phyloP scores from a whole-genome alignment of 2,113 vertebrate species.

The Campylomormyrus tamandua region DNA sequence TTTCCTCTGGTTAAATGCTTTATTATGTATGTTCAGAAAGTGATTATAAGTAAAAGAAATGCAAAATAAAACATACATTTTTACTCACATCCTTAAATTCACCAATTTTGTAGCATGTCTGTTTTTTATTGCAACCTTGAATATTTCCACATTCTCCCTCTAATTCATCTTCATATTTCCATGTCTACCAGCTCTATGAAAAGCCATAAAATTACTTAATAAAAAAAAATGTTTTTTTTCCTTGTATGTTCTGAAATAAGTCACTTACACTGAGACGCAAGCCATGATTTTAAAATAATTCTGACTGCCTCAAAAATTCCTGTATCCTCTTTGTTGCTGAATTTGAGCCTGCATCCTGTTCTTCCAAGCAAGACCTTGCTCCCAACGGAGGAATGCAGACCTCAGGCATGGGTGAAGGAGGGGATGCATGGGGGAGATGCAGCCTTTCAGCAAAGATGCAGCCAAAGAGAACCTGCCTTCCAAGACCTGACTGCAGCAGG shows the following conservation, averaged over 20 bases:
- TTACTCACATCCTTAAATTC: neutral
- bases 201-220: neutral
- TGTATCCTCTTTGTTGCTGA: neutral
- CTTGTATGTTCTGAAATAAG: neutral
- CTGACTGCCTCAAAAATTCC: neutral
- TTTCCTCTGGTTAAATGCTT: neutral
- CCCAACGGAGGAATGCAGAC: neutral
- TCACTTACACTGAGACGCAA: neutral
- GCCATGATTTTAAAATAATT: neutral
- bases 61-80: neutral
- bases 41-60: neutral
- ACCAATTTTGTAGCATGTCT: neutral
- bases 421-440: conserved; percentile 23
- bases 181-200: neutral
- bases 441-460: neutral
- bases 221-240: neutral
- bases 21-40: neutral
- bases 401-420: neutral
- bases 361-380: neutral
- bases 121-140: neutral
- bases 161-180: neutral
- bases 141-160: neutral
- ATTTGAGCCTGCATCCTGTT: neutral
- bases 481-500: neutral
- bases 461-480: neutral